Evolutionary conservation across 2,113 vertebrate species (phyloP), one percentile per base, ranked within the genome.

Genomic region (Rhadina sibilatrix): DNA sequence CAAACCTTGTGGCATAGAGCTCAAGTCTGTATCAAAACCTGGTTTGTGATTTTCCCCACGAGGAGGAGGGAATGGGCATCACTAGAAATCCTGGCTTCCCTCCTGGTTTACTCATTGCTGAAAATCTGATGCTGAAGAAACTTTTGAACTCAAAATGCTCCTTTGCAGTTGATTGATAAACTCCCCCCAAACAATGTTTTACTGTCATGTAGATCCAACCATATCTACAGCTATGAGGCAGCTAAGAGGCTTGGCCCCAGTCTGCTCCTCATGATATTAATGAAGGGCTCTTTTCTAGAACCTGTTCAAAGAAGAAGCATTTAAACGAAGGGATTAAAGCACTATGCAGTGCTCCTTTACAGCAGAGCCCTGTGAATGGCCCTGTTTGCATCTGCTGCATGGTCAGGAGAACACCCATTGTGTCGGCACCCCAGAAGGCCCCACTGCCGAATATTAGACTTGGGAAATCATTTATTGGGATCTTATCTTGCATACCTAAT

Each of bases 401-500:
- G 49, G 42, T 46, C 83, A 84, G 79, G 85, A 87, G 75, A 77
- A 24, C 65, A 23, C 47, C 74, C 46, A 59, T 74, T 94, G 80
- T 83, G 87, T 54, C 0, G 4, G 46, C 50, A 50, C 52, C 90
- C 75, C 80, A 95, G 54, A 84, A 86, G 64, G 56, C 66, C 60
- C 77, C 47, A 42, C 37, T 44, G 57, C 61, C 76, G 68, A 93
- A 89, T 92, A 94, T 93, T 49, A 92, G 93, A 87, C 88, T 81
- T 63, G 68, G 90, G 96, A 89, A 96, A 87, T 90, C 86, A 66
- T 80, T 84, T 94, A 68, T 60, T 82, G 25, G 89, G 52, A n/a
- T 85, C 87, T 95, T 96, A 90, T 96, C 96, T 96, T 75, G 85
- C 93, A 94, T 93, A 83, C 95, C 66, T 95, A 95, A 94, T 66